phyloP scores from a whole-genome alignment of 2,888 invertebrate genomes.

The Tromatobia lineatoria region DNA sequence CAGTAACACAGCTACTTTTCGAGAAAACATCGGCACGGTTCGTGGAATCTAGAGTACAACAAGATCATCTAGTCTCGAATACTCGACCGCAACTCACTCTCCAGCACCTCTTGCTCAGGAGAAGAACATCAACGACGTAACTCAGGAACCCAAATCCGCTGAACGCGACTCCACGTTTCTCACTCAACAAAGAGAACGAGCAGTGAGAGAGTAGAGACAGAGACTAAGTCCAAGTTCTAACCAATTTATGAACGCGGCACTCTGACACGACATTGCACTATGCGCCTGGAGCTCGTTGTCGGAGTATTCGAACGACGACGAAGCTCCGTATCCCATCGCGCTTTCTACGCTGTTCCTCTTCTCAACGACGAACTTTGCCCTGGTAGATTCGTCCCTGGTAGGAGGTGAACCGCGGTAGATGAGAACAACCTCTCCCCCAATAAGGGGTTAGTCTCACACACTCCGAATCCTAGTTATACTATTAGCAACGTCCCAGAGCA shows the following conservation, averaged over 20 bases:
- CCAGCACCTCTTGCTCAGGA: constrained; percentile 19
- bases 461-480: constrained; percentile 24
- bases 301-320: constrained; percentile 43
- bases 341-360: constrained; percentile 52
- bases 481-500: neutral
- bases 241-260: constrained; percentile 81
- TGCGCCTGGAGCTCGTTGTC: constrained; percentile 69
- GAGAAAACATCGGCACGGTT: neutral
- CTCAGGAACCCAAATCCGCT: constrained; percentile 56
- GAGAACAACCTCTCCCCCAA: constrained; percentile 18
- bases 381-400: constrained; percentile 45
- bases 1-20: constrained; percentile 17
- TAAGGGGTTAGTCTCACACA: constrained; percentile 4
- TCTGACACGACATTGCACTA: constrained; percentile 81
- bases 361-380: constrained; percentile 59
- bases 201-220: constrained; percentile 11
- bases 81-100: constrained; percentile 47
- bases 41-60: constrained; percentile 24
- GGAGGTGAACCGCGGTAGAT: constrained; percentile 29
- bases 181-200: constrained; percentile 54
- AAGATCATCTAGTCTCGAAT: constrained; percentile 41
- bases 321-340: constrained; percentile 45
- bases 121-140: constrained; percentile 47
- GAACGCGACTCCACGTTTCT: constrained; percentile 39
- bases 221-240: constrained; percentile 74